phyloP scores from a whole-genome alignment of 2,888 invertebrate species.

The Boloria euphrosyne region DNA sequence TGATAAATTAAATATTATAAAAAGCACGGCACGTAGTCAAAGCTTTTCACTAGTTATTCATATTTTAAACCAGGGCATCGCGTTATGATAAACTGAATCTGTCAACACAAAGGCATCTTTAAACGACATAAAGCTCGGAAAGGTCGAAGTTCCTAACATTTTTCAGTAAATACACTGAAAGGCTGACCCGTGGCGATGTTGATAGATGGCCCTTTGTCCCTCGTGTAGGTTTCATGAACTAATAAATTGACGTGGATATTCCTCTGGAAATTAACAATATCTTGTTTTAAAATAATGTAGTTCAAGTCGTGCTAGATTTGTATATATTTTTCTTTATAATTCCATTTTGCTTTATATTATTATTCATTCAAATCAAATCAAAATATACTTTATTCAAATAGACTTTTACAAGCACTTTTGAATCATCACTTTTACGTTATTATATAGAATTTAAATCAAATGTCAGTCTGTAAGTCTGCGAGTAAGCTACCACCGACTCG shows the following conservation, averaged over 20 bases:
- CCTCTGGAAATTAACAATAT: neutral
- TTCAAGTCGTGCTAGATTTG: no score
- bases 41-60: neutral
- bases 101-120: slow-evolving; percentile 14
- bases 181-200: slow-evolving; percentile 20
- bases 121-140: slow-evolving; percentile 12
- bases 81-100: slow-evolving; percentile 15
- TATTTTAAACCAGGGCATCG: slow-evolving; percentile 5
- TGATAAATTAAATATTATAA: no score
- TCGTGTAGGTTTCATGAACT: slow-evolving; percentile 1
- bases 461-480: no score
- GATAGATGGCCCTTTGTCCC: slow-evolving; percentile 19
- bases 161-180: slow-evolving; percentile 19
- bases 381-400: no score
- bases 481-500: no score
- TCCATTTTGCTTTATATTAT: no score
- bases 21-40: no score
- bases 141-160: slow-evolving; percentile 13
- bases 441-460: no score
- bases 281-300: neutral
- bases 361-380: no score
- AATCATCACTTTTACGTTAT: no score
- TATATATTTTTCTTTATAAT: no score
- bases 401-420: no score
- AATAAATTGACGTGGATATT: neutral